phyloP scores from a whole-genome alignment of 2,113 vertebrate species.

The Catagonus wagneri region DNA sequence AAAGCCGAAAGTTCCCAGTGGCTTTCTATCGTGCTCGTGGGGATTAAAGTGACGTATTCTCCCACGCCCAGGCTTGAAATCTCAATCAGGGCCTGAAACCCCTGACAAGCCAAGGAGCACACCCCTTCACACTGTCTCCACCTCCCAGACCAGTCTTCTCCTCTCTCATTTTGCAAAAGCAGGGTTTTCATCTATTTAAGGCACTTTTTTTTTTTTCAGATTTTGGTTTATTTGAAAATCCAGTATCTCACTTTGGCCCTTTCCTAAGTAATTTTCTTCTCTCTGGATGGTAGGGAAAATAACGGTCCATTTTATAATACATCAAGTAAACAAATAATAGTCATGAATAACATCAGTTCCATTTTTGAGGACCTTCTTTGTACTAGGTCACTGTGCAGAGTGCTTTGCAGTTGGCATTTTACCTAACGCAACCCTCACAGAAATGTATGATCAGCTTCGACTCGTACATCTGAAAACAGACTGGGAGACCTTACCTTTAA shows the following conservation, averaged over 20 bases:
- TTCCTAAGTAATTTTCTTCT: not conserved
- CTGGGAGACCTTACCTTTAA: not conserved
- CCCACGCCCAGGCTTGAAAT: not conserved
- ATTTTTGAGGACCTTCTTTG: not conserved
- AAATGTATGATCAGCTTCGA: not conserved
- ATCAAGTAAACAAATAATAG: not conserved
- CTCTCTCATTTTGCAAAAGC: not conserved
- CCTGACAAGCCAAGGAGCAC: too few relatives aligned
- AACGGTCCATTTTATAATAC: not conserved
- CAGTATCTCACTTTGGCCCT: not conserved
- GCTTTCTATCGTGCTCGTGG: not conserved
- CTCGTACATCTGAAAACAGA: not conserved
- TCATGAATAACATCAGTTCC: not conserved
- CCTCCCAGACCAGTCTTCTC: not conserved
- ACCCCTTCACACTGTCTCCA: fast-evolving
- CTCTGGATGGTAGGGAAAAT: not conserved
- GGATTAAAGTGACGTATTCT: not conserved
- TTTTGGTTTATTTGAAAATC: not conserved
- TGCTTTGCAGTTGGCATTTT: not conserved
- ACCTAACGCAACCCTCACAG: not conserved
- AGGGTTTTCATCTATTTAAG: not conserved
- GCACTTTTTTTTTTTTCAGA: fast-evolving
- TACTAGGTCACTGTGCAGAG: not conserved
- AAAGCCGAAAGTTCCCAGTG: not conserved
- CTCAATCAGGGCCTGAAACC: not conserved